Percentiles rank a stretch among this genome's conserved stretches.
Conservation (phyloP, 2,888 invertebrate genomes). For the Azorinus chamasolen region DNA sequence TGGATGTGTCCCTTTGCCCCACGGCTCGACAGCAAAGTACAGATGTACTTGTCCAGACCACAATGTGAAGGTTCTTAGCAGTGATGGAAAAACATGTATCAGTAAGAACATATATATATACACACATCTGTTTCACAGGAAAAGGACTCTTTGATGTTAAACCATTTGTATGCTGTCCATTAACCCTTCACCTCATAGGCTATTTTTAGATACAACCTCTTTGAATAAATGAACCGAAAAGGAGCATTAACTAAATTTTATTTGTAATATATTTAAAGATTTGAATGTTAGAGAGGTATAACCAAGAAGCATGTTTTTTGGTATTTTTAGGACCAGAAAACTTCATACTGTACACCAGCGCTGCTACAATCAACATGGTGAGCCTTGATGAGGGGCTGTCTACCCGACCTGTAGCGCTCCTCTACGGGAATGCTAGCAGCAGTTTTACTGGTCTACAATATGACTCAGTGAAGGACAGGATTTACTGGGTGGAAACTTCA, state of each 20-base stretch:
- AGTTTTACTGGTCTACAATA: conserved; percentile 77
- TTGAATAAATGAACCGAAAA: too few species aligned
- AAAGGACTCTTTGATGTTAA: too few species aligned
- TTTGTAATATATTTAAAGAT: too few species aligned
- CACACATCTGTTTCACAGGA: neutral
- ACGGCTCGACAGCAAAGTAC: conserved; percentile 43
- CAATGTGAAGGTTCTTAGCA: conserved; percentile 62
- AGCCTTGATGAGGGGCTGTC: conserved; percentile 72
- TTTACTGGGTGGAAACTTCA: conserved; percentile 78
- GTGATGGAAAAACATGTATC: conserved; percentile 69
- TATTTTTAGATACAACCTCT: too few species aligned
- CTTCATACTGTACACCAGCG: conserved; percentile 79
- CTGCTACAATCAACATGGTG: conserved; percentile 78
- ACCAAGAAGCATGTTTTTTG: too few species aligned
- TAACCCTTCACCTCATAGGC: too few species aligned
- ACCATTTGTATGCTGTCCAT: too few species aligned
- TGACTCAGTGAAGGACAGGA: conserved; percentile 64
- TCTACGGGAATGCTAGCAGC: conserved; percentile 70
- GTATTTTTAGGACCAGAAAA: conserved; percentile 76
- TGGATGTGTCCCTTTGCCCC: conserved; percentile 71
- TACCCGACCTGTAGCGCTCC: conserved; percentile 64
- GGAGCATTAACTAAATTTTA: too few species aligned
- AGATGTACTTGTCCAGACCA: conserved; percentile 75
- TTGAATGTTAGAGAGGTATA: too few species aligned
- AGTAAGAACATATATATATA: conserved; percentile 58